Evolutionary conservation across 2,797 vertebrate species (phyloP).

Genomic region (Dryobates pubescens): DNA sequence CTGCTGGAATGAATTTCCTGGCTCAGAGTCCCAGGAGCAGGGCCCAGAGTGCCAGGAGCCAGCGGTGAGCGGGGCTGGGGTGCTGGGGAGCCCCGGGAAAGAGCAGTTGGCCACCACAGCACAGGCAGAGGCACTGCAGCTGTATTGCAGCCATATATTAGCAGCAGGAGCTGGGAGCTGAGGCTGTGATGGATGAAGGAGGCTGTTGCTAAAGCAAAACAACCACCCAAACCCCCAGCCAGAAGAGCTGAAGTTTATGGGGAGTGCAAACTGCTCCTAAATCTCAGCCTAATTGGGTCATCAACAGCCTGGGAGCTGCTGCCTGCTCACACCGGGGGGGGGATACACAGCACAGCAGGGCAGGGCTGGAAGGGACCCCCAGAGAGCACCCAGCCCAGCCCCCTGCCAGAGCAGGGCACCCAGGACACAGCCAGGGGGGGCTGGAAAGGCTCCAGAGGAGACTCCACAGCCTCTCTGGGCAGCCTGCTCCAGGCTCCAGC

Average conservation of each 20-base stretch:
- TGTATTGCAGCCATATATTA: constrained; percentile 25
- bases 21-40: not conserved
- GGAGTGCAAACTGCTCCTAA: constrained; percentile 33
- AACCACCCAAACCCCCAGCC: not conserved
- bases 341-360: not conserved
- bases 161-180: not conserved
- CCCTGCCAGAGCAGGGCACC: too few species aligned
- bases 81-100: not conserved
- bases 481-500: too few species aligned
- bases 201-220: constrained; percentile 34
- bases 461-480: too few species aligned
- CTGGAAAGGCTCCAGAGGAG: too few species aligned
- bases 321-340: not conserved
- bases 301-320: constrained; percentile 32
- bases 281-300: constrained; percentile 59
- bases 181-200: constrained; percentile 9
- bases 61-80: not conserved
- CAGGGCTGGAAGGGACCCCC: too few species aligned
- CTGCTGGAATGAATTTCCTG: not conserved
- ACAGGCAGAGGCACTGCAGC: not conserved
- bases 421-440: too few species aligned
- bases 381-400: too few species aligned
- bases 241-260: constrained; percentile 16
- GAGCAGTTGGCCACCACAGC: not conserved
- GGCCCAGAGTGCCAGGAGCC: not conserved